Base-by-base conservation (phyloP, 1,140 invertebrate genomes). In the Plutomurus gul region DNA sequence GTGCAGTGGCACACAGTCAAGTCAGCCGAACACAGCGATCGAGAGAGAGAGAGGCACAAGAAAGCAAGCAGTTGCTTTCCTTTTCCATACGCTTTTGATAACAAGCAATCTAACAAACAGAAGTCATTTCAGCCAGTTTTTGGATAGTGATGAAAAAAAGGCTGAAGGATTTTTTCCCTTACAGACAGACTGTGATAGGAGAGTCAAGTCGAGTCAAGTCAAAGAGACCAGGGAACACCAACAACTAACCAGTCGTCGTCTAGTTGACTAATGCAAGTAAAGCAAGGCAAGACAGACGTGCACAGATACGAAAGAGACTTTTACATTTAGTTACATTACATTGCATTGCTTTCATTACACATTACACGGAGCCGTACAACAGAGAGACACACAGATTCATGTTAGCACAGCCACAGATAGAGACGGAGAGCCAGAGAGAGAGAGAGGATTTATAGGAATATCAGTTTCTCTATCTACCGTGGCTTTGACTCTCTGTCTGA, bases 41-140 rank as follows among this genome's bases (percentile, higher is more conserved):
- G n/a, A n/a, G n/a, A n/a, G n/a, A n/a, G n/a, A n/a, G n/a, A n/a
- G n/a, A n/a, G n/a, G n/a, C n/a, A n/a, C n/a, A n/a, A n/a, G n/a
- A n/a, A n/a, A 65, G 27, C 51, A 27, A 65, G 16, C 39, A 7
- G 7, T 65, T 65, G 56, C 75, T 47, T 25, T 65, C 49, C 22
- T 56, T 65, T 37, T 22, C 18, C 43, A 39, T 65, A 39, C 22
- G 16, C 30, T 27, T 49, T 47, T 60, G 74, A 76, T 76, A 76
- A 76, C 74, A 76, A 76, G 30, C 47, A 76, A 76, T 60, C 46
- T 56, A 47, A 51, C 46, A 76, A 76, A 51, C 47, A 56, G 49
- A 56, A 76, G 74, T 76, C 43, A 36, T 43, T 76, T 43, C 74
- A 56, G 60, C 74, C 46, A 75, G 43, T 43, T 47, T 47, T 40